Percentiles rank a stretch among this genome's conserved stretches.
Conservation (phyloP, 2,888 invertebrate genomes). For the Coecobrya sp. region DNA sequence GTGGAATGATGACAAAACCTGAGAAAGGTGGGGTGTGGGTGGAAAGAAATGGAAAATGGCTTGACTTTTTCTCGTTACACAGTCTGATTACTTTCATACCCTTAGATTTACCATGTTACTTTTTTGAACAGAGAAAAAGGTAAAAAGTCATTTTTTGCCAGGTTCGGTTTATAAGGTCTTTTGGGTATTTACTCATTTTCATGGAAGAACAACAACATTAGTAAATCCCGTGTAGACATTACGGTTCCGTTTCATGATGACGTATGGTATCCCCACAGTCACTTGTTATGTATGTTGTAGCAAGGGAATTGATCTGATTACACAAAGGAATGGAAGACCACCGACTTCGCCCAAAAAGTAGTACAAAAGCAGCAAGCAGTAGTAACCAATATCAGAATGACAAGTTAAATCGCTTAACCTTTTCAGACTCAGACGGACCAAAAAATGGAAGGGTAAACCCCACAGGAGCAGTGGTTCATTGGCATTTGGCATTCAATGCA, state of each 20-base stretch:
- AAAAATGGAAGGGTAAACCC: constrained; percentile 7
- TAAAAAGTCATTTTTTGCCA: neutral
- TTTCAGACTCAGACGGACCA: neutral
- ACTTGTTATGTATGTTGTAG: too few relatives aligned
- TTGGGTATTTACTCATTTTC: neutral
- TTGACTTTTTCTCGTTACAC: neutral
- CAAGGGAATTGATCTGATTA: too few relatives aligned
- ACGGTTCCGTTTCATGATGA: too few relatives aligned
- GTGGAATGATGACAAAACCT: constrained; percentile 17
- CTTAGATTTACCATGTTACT: neutral
- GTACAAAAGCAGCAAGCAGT: too few relatives aligned
- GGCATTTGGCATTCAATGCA: constrained; percentile 47
- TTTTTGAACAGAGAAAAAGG: neutral
- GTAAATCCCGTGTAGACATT: too few relatives aligned
- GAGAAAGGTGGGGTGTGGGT: constrained; percentile 43
- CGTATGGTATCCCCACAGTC: too few relatives aligned
- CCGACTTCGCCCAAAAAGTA: too few relatives aligned
- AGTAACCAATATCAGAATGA: too few relatives aligned
- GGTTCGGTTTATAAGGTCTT: neutral
- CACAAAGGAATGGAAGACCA: too few relatives aligned
- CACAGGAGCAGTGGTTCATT: constrained; percentile 29
- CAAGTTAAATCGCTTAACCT: too few relatives aligned
- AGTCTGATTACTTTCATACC: neutral
- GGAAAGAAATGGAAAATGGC: constrained; percentile 29
- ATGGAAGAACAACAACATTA: too few relatives aligned